A percentile compares a stretch with the other conserved stretches of the same genome.
Conservation (phyloP, 2,888 invertebrate genomes). For the Orthonychiurus folsomi region DNA sequence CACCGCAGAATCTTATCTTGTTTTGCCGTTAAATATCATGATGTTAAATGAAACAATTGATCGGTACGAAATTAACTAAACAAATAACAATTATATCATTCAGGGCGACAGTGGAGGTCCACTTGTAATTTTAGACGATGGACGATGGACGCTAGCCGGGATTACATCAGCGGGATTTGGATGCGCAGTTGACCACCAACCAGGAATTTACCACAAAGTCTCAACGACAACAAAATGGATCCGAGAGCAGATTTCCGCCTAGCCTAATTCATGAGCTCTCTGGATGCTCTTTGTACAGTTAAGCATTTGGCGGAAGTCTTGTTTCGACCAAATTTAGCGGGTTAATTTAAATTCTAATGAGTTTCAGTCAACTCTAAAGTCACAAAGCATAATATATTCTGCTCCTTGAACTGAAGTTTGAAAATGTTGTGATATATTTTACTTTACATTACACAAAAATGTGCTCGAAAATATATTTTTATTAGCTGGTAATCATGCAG, state of each 20-base stretch:
- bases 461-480: too few species aligned
- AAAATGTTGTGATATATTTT: too few species aligned
- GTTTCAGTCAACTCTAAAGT: too few species aligned
- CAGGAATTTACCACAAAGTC: slow-evolving; percentile 76
- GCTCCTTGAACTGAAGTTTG: too few species aligned
- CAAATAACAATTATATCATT: slow-evolving; percentile 12
- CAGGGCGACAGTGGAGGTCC: slow-evolving; percentile 75
- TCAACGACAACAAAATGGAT: slow-evolving; percentile 37
- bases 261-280: too few species aligned
- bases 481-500: too few species aligned
- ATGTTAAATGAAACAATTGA: neutral
- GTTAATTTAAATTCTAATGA: too few species aligned
- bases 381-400: too few species aligned
- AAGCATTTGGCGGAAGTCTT: too few species aligned
- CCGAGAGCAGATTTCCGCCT: slow-evolving; percentile 36
- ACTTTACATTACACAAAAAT: too few species aligned
- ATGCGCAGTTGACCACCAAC: slow-evolving; percentile 67
- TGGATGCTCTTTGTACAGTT: too few species aligned
- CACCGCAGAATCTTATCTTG: neutral
- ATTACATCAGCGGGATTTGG: slow-evolving; percentile 80
- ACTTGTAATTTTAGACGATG: slow-evolving; percentile 53
- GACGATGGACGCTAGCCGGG: slow-evolving; percentile 66
- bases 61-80: neutral
- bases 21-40: neutral
- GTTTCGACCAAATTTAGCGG: too few species aligned